A percentile compares a stretch with the other conserved stretches of the same genome.
These are phyloP conservation scores for Sebastes fasciatus DNA, from an alignment of 2,113 vertebrate genomes.

Conservation along the genomic window DNA sequence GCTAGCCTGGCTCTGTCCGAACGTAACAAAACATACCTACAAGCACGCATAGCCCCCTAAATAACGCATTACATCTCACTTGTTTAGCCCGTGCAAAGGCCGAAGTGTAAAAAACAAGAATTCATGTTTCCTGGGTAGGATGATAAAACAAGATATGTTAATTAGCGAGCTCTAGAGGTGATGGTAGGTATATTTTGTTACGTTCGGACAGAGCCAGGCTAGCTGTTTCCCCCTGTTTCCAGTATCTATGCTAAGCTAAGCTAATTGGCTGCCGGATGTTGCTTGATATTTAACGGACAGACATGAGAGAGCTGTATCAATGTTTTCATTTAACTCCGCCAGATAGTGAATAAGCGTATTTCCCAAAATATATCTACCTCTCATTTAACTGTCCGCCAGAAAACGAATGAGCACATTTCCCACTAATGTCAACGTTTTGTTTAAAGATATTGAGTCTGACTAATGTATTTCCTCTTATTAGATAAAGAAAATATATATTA, in stretches of 20 bases:
- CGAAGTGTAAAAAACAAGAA: not conserved
- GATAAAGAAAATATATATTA: no score
- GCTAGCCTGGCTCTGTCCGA: no score
- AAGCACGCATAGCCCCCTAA: not conserved
- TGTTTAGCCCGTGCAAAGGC: not conserved
- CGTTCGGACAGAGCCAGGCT: not conserved
- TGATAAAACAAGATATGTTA: no score
- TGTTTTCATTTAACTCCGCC: no score
- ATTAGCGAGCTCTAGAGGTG: not conserved
- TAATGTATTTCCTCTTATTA: not conserved
- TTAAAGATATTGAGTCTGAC: not conserved
- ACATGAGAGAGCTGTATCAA: not conserved
- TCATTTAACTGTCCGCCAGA: not conserved
- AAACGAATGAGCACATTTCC: not conserved
- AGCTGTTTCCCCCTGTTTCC: not conserved
- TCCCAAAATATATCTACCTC: no score
- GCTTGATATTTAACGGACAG: not conserved
- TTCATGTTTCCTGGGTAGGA: no score
- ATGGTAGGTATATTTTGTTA: not conserved
- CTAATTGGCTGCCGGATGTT: not conserved
- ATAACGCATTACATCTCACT: not conserved
- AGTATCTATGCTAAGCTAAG: conserved; percentile 8
- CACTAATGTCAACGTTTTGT: not conserved
- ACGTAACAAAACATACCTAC: no score
- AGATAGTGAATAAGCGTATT: no score